phyloP scores from a whole-genome alignment of 1,140 invertebrate genomes.

The Phthorimaea operculella region DNA sequence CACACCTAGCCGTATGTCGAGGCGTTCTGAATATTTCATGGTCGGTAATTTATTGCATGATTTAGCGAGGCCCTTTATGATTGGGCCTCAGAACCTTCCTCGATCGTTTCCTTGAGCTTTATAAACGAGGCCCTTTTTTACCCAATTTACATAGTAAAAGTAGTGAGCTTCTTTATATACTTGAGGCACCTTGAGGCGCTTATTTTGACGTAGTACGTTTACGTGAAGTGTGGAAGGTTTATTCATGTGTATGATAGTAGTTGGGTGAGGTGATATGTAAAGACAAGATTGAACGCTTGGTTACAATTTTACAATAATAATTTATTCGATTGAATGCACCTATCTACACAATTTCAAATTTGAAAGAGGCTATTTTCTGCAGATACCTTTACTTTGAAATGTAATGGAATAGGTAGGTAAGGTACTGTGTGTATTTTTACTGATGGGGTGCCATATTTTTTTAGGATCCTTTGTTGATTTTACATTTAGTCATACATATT shows the following conservation, averaged over 20 bases:
- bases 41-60: constrained; percentile 15
- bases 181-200: neutral
- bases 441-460: too few species aligned
- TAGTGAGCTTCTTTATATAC: neutral
- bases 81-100: neutral
- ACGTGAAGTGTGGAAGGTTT: neutral
- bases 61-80: constrained; percentile 8
- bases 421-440: too few species aligned
- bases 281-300: constrained; percentile 23
- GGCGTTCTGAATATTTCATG: constrained; percentile 12
- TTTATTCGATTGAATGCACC: too few species aligned
- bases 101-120: neutral
- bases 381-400: too few species aligned
- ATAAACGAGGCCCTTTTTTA: constrained; percentile 1
- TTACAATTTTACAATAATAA: too few species aligned
- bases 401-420: too few species aligned
- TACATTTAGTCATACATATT: too few species aligned
- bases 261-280: neutral
- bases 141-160: neutral
- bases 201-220: neutral
- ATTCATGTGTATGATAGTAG: neutral
- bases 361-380: too few species aligned
- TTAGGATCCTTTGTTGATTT: too few species aligned
- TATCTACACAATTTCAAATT: too few species aligned
- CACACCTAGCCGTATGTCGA: constrained; percentile 8